Evolutionary conservation across 1,140 invertebrate genomes (phyloP).

Genomic region (Globodera rostochiensis): DNA sequence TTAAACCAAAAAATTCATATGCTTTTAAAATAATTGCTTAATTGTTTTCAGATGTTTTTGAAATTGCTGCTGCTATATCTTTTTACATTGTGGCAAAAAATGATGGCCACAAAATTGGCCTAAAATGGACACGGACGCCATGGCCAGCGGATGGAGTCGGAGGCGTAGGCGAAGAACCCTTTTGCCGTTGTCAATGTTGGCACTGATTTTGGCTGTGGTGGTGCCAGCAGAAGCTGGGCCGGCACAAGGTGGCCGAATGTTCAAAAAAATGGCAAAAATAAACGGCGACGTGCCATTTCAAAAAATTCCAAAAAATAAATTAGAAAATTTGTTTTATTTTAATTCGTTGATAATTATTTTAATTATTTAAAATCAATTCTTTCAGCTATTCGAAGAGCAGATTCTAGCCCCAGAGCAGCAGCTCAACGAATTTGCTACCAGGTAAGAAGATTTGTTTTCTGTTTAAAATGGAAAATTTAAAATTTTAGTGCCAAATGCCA

Average conservation of each 20-base stretch:
- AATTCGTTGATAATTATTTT: no score
- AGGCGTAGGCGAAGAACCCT: background rate
- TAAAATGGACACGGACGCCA: background rate
- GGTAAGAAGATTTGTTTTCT: background rate
- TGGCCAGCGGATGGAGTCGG: background rate
- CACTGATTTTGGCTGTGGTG: background rate
- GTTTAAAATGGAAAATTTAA: constrained; percentile 2
- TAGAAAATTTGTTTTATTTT: no score
- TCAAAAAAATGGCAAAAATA: background rate
- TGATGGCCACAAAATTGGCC: background rate
- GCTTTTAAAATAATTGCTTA: no score
- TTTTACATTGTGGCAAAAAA: background rate
- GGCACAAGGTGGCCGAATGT: background rate
- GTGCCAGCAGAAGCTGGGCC: no score
- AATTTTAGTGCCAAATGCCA: constrained; percentile 43
- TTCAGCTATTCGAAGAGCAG: background rate
- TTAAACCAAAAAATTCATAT: no score
- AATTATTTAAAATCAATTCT: no score
- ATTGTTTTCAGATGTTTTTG: no score
- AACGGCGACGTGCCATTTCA: no score
- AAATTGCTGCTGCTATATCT: no score
- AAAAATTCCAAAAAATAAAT: background rate
- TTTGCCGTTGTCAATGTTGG: background rate
- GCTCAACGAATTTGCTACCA: constrained; percentile 21
- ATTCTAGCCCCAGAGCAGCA: background rate